phyloP scores from a whole-genome alignment of 1,140 invertebrate genomes.

The Patella vulgata region DNA sequence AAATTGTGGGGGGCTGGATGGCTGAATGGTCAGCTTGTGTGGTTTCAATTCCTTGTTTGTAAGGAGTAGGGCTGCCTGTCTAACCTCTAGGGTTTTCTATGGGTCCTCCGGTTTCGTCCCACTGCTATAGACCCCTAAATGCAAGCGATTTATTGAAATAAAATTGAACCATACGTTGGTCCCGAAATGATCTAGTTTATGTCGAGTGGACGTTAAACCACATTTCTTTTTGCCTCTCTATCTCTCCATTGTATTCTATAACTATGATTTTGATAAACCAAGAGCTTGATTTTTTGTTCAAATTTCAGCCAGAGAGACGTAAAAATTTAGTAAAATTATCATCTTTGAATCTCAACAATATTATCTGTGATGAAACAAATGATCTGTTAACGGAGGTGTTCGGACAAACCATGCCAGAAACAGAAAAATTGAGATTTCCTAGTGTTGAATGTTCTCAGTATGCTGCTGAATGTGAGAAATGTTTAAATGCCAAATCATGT shows the following conservation, averaged over 20 bases:
- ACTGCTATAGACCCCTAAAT: too few relatives aligned
- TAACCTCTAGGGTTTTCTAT: too few relatives aligned
- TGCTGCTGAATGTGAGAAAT: slow-evolving; percentile 38
- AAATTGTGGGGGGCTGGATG: background rate
- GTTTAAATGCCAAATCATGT: slow-evolving; percentile 31
- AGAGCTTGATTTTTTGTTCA: too few relatives aligned
- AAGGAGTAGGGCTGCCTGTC: background rate
- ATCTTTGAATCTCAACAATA: slow-evolving; percentile 32
- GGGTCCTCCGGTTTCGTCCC: too few relatives aligned
- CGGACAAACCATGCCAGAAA: slow-evolving; percentile 31
- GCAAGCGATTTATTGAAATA: too few relatives aligned
- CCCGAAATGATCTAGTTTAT: too few relatives aligned
- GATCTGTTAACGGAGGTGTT: slow-evolving; percentile 44
- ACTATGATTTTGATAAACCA: background rate
- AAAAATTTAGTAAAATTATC: too few relatives aligned
- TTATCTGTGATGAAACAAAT: slow-evolving; percentile 49
- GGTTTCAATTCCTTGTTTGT: background rate
- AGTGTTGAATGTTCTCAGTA: slow-evolving; percentile 38
- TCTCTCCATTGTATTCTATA: background rate
- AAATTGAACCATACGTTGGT: too few relatives aligned
- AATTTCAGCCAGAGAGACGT: too few relatives aligned
- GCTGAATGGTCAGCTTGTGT: background rate
- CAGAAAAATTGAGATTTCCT: slow-evolving; percentile 46
- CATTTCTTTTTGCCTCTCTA: background rate
- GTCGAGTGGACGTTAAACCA: too few relatives aligned